Conservation (phyloP, 1,140 invertebrate genomes). For the Zaprionus camerounensis region DNA sequence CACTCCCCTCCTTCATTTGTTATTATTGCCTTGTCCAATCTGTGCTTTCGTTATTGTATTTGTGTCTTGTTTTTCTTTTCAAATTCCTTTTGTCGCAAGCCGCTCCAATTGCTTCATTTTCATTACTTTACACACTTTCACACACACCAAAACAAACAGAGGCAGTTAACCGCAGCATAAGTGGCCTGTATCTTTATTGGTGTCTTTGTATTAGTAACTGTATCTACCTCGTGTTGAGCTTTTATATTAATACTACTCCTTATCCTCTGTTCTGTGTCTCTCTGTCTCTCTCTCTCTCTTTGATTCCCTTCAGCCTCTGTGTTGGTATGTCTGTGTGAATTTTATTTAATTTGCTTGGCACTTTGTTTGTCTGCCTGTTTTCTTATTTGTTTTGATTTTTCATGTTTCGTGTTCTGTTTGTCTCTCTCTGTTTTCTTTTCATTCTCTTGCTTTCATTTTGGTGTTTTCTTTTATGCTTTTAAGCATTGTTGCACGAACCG, state of each 20-base stretch:
- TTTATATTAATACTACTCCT: conserved; percentile 25
- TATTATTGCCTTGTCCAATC: background rate
- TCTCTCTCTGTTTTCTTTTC: conserved; percentile 30
- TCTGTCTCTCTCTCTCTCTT: background rate
- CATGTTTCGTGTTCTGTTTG: conserved; percentile 51
- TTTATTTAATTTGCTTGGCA: conserved; percentile 76
- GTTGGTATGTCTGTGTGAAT: conserved; percentile 39
- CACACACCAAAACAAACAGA: conserved; percentile 6
- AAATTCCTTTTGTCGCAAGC: conserved; percentile 34
- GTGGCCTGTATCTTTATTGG: conserved; percentile 46
- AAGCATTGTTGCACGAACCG: conserved; percentile 22
- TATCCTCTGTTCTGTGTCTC: background rate
- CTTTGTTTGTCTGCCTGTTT: conserved; percentile 69
- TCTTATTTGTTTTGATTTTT: conserved; percentile 76
- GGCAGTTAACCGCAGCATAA: conserved; percentile 52
- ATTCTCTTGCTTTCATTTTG: conserved; percentile 11
- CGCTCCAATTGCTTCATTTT: conserved; percentile 61
- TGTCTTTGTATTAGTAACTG: conserved; percentile 27
- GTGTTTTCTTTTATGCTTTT: conserved; percentile 1
- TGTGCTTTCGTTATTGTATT: conserved; percentile 11
- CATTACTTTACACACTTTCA: conserved; percentile 31
- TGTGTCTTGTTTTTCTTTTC: conserved; percentile 39
- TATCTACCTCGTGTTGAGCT: conserved; percentile 14
- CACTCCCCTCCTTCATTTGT: no score
- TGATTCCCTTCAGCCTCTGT: background rate